Conservation (phyloP, 1,140 invertebrate species). For the Calosoma granatense region DNA sequence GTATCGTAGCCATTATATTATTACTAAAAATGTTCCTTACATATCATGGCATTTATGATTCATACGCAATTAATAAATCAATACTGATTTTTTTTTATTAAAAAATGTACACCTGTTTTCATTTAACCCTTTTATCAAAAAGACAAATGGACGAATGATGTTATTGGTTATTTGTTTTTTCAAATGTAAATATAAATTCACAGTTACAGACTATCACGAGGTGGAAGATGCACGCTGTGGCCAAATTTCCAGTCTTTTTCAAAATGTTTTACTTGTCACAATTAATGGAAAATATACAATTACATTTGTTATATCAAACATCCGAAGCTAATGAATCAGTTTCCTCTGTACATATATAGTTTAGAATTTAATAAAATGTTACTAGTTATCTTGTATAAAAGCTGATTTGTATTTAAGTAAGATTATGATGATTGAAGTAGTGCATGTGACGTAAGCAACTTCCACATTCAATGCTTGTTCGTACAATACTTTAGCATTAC, state of each 20-base stretch:
- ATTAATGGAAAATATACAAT: no score
- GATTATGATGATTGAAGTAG: no score
- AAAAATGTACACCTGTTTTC: background rate
- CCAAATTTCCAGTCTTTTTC: background rate
- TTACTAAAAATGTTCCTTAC: constrained; percentile 2
- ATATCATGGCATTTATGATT: constrained; percentile 8
- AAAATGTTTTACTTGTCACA: background rate
- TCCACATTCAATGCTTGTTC: no score
- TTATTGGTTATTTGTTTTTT: background rate
- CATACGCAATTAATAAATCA: constrained; percentile 7
- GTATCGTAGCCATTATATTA: constrained; percentile 1
- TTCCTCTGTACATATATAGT: no score
- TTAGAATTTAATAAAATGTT: no score
- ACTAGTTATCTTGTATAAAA: no score
- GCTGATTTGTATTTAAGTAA: no score
- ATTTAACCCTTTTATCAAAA: background rate
- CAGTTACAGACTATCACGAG: background rate
- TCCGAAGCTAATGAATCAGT: no score
- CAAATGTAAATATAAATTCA: background rate
- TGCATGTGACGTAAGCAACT: no score
- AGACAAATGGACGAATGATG: background rate
- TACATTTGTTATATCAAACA: no score
- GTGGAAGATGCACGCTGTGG: background rate
- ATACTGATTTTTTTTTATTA: constrained; percentile 5
- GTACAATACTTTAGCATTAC: no score